Evolutionary conservation across 2,888 invertebrate genomes (phyloP), one percentile per base, ranked within the genome.

Genomic region (Eulithis prunata): DNA sequence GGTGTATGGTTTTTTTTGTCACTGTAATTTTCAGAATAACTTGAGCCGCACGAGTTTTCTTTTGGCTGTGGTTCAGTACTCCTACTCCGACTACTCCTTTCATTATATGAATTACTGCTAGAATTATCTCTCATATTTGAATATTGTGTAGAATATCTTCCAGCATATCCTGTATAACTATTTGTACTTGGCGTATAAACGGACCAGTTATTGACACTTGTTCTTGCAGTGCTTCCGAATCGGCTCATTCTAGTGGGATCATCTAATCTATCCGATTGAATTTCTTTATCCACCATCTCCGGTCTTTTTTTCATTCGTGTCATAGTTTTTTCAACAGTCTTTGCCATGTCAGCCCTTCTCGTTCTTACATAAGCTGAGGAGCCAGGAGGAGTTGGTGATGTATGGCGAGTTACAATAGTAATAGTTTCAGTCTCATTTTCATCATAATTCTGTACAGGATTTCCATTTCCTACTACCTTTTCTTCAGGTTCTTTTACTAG

Each of bases 381-480:
- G 0, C 95, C 95, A 0, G 96, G 95, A 4, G 96, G 95, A 0
- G 96, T 96, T 0, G 97, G 97, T 14, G 97, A 97, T 0, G 97
- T 97, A 38, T 95, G 96, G 66, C 97, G 93, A 0, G 96, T 96
- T 3, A 96, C 93, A 58, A 97, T 94, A 4, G 94, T 93, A 3
- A 97, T 83, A 4, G 94, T 89, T 81, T 90, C 91, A 73, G 80
- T 82, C 60, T 86, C 87, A 76, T 83, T 76, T 62, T 85, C 81
- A 62, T 83, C 78, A 60, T 75, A 68, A 53, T 11, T 53, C 11
- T 45, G 51, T 55, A n/a, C 13, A 13, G 57, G 8, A 14, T 6
- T 57, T 28, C 32, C 45, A 57, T 60, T 68, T 58, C 62, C 61
- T 21, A 53, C 21, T 28, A 32, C 11, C 28, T 41, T 14, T 43